Conservation (phyloP, 2,888 invertebrate species). For the Pandemis corylana region DNA sequence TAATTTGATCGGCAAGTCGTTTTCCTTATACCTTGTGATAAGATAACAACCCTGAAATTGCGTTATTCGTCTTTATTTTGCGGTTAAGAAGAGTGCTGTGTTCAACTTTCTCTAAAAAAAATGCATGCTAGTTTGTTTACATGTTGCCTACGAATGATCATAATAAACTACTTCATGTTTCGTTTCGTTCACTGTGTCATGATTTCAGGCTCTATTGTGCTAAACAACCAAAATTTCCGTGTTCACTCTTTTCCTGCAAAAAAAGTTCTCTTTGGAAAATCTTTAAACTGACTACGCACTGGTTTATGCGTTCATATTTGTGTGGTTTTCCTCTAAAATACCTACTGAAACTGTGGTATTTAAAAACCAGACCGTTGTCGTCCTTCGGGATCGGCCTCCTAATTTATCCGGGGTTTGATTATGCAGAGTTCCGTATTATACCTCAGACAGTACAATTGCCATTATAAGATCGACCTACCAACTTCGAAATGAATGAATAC, state of each 20-base stretch:
- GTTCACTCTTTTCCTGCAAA: slow-evolving; percentile 12
- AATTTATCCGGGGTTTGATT: background rate
- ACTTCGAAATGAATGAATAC: too few species aligned
- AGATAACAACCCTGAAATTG: background rate
- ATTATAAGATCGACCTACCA: too few species aligned
- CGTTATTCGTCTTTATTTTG: background rate
- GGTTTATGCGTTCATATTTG: background rate
- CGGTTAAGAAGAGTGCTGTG: background rate
- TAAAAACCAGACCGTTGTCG: background rate
- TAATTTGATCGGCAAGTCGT: background rate
- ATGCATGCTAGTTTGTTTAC: too few species aligned
- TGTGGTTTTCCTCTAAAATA: slow-evolving; percentile 27
- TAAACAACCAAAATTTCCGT: too few species aligned
- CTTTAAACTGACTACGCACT: slow-evolving; percentile 9
- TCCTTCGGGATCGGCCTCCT: background rate
- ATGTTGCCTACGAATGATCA: too few species aligned
- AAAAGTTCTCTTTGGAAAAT: slow-evolving; percentile 13
- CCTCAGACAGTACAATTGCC: too few species aligned
- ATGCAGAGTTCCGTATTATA: too few species aligned
- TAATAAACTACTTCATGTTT: too few species aligned
- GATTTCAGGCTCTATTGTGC: too few species aligned
- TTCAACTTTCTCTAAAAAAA: too few species aligned
- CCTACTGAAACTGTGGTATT: slow-evolving; percentile 5
- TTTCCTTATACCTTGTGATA: background rate
- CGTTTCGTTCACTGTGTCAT: too few species aligned